phyloP scores from a whole-genome alignment of 2,888 invertebrate genomes.

The Dichetophora obliterata region DNA sequence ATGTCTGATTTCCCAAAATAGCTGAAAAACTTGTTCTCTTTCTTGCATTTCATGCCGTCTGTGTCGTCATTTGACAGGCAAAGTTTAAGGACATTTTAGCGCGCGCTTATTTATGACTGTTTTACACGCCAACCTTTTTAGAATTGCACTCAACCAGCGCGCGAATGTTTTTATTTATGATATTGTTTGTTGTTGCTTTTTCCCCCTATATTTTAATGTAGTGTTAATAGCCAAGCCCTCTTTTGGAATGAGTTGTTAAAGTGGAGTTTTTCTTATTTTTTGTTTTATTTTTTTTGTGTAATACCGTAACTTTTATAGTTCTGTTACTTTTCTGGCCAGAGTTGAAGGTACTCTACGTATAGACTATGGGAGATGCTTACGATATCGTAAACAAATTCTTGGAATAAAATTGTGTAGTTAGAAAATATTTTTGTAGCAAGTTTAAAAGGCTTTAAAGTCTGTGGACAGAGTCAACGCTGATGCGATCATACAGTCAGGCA shows the following conservation, averaged over 20 bases:
- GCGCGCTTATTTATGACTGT: slow-evolving; percentile 32
- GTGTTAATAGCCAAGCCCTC: slow-evolving; percentile 6
- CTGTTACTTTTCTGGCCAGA: too few relatives aligned
- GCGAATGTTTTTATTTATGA: not conserved
- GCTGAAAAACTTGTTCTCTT: not conserved
- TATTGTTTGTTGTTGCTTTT: not conserved
- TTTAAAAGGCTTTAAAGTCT: too few relatives aligned
- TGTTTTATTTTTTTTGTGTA: not conserved
- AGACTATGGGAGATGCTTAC: too few relatives aligned
- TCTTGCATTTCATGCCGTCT: not conserved
- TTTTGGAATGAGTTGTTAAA: not conserved
- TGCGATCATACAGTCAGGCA: too few relatives aligned
- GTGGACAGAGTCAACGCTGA: too few relatives aligned
- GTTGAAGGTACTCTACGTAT: too few relatives aligned
- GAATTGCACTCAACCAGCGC: not conserved
- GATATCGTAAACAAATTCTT: too few relatives aligned
- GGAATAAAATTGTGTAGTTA: too few relatives aligned
- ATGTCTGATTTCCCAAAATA: slow-evolving; percentile 1
- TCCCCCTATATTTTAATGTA: not conserved
- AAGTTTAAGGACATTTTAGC: slow-evolving; percentile 38
- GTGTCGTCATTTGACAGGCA: slow-evolving; percentile 28
- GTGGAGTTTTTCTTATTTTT: too few relatives aligned
- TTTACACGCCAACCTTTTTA: slow-evolving; percentile 28
- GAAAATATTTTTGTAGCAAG: too few relatives aligned
- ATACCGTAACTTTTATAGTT: not conserved